These are phyloP conservation scores for Drusus annulatus DNA, from an alignment of 1,140 invertebrate genomes.

Conservation along the genomic window DNA sequence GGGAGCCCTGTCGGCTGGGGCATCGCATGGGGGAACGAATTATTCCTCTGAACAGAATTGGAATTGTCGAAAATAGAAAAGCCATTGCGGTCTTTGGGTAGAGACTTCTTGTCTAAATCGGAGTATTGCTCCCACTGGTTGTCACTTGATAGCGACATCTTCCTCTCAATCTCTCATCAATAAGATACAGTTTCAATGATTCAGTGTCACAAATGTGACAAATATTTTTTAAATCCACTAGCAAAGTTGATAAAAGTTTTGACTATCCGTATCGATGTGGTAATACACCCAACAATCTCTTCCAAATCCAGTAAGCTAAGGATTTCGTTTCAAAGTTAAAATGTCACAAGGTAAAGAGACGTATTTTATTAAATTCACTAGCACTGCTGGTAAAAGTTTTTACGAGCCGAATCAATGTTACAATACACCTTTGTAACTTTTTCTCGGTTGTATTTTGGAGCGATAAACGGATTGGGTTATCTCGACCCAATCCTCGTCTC, in stretches of 20 bases:
- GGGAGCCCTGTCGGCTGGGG: conserved; percentile 66
- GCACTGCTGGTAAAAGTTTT: neutral
- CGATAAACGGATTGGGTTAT: neutral
- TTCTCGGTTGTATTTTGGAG: neutral
- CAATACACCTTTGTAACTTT: neutral
- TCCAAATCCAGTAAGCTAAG: no score
- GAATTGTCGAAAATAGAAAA: conserved; percentile 2
- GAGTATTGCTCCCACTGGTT: conserved; percentile 28
- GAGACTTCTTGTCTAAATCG: conserved; percentile 8
- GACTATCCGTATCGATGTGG: neutral
- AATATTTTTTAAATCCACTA: neutral
- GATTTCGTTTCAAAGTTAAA: no score
- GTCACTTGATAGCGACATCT: conserved; percentile 47
- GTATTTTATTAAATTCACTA: neutral
- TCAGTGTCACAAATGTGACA: neutral
- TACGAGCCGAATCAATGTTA: neutral
- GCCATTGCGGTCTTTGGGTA: conserved; percentile 12
- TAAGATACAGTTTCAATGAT: neutral
- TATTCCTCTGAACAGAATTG: neutral
- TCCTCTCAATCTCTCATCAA: conserved; percentile 1
- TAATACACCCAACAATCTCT: neutral
- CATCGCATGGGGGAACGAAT: conserved; percentile 57
- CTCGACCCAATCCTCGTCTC: no score
- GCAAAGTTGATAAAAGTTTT: neutral
- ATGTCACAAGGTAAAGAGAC: neutral